Base-by-base conservation (phyloP, 2,888 invertebrate genomes). In the Frankliniella fusca region DNA sequence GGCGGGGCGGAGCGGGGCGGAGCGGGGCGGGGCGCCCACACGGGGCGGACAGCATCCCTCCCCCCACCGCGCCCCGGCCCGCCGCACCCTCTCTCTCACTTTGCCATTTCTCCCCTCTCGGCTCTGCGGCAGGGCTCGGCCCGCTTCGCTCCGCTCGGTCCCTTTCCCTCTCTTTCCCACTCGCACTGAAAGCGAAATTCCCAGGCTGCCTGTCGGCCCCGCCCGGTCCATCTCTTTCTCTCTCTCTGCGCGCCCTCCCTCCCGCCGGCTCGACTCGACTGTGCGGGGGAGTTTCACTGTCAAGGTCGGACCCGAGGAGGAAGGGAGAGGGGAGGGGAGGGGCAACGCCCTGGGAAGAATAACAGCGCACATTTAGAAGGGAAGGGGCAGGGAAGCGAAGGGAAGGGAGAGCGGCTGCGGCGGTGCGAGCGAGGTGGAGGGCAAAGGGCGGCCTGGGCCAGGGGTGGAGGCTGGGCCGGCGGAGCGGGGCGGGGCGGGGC, bases 231-330 rank as follows among this genome's bases (percentile, higher is more conserved):
- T 27, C 10, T 27, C 70, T 76, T 23, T 9, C 70, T 27, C 23
- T 54, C 70, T 23, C 54, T 20, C 54, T 54, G 54, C 54, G 54
- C n/a, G 70, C 70, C 70, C 81, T 48, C 61, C 84, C 83, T 84
- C 85, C 85, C 84, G 84, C 82, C 83, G 83, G 83, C 38, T 38
- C 38, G 38, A 38, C 38, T 38, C 38, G 38, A 38, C 38, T 38
- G 38, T 83, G 81, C 70, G 70, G 70, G 70, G 70, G 70, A 76
- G 70, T 23, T 76, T 76, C 70, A 76, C 70, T 76, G 70, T 27
- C 70, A 76, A 76, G 70, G 70, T 76, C 70, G 70, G 70, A 12
- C 82, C 80, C 81, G 84, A 49, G 76, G 49, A 38, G 83, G 54
- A 27, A 48, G 65, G 65, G 54, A 80, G 70, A 82, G 9, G 38